phyloP scores from a whole-genome alignment of 2,888 invertebrate genomes.

The Nezara viridula region DNA sequence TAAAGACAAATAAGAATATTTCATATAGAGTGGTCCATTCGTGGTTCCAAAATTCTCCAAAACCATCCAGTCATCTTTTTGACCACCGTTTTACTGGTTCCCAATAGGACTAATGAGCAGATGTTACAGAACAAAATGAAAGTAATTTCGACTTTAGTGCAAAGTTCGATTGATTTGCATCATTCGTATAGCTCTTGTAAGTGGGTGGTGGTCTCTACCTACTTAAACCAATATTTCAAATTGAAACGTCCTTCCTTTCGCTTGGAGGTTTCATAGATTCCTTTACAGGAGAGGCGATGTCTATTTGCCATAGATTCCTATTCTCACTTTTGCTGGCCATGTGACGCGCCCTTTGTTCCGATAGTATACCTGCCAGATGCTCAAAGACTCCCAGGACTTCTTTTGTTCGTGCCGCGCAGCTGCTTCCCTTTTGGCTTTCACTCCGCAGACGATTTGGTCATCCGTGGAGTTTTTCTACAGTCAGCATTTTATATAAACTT shows the following conservation, averaged over 20 bases:
- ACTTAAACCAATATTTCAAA: too few relatives aligned
- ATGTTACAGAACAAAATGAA: too few relatives aligned
- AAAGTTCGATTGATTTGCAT: too few relatives aligned
- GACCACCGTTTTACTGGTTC: too few relatives aligned
- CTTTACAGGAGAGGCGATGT: neutral
- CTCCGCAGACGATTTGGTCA: constrained; percentile 15
- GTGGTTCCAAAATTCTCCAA: too few relatives aligned
- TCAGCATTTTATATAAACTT: neutral
- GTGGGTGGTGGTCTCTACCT: too few relatives aligned
- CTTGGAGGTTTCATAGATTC: neutral
- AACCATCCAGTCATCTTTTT: too few relatives aligned
- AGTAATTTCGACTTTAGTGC: too few relatives aligned
- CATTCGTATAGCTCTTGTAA: too few relatives aligned
- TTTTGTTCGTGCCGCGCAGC: constrained; percentile 22
- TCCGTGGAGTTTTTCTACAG: neutral
- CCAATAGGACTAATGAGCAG: too few relatives aligned
- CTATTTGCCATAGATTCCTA: neutral
- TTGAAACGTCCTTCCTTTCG: neutral
- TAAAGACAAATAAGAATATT: too few relatives aligned
- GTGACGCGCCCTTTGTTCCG: neutral
- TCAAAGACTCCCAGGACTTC: constrained; percentile 1
- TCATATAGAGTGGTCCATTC: too few relatives aligned
- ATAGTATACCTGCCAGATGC: constrained; percentile 29
- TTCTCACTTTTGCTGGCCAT: neutral
- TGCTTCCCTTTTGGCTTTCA: constrained; percentile 40